phyloP scores from a whole-genome alignment of 2,888 invertebrate species.

The Proisotoma minuta region DNA sequence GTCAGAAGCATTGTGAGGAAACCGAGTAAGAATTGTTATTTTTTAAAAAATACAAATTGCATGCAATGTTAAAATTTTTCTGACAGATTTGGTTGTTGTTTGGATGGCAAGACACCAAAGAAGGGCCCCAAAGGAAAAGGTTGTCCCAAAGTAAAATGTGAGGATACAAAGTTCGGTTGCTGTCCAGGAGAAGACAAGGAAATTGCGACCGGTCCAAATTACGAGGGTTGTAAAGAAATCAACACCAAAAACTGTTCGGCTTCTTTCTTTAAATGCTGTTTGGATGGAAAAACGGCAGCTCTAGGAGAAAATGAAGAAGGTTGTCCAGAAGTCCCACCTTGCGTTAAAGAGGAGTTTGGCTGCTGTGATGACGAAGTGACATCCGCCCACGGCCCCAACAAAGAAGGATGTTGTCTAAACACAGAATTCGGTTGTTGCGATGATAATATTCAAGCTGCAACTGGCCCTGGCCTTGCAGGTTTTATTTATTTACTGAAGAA shows the following conservation, averaged over 20 bases:
- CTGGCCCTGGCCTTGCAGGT: constrained; percentile 65
- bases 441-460: constrained; percentile 75
- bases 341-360: constrained; percentile 64
- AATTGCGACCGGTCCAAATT: constrained; percentile 61
- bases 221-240: constrained; percentile 53
- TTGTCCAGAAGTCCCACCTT: constrained; percentile 61
- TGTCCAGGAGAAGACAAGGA: constrained; percentile 63
- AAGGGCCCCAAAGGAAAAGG: constrained; percentile 49
- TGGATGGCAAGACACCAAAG: constrained; percentile 53
- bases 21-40: constrained; percentile 49
- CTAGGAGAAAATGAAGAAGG: constrained; percentile 67
- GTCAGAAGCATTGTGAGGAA: constrained; percentile 52
- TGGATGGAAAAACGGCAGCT: constrained; percentile 52
- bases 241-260: constrained; percentile 49
- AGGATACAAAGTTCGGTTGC: constrained; percentile 61
- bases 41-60: neutral
- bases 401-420: constrained; percentile 76
- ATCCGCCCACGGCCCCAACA: constrained; percentile 75
- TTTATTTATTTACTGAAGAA: neutral
- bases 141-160: constrained; percentile 47
- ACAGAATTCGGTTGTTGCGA: constrained; percentile 64
- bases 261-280: constrained; percentile 49
- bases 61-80: constrained; percentile 8
- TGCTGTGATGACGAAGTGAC: constrained; percentile 82
- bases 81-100: constrained; percentile 54